Percentiles rank a stretch among this genome's conserved stretches.
phyloP scores from a whole-genome alignment of 2,797 vertebrate species.

The Lophius americanus region DNA sequence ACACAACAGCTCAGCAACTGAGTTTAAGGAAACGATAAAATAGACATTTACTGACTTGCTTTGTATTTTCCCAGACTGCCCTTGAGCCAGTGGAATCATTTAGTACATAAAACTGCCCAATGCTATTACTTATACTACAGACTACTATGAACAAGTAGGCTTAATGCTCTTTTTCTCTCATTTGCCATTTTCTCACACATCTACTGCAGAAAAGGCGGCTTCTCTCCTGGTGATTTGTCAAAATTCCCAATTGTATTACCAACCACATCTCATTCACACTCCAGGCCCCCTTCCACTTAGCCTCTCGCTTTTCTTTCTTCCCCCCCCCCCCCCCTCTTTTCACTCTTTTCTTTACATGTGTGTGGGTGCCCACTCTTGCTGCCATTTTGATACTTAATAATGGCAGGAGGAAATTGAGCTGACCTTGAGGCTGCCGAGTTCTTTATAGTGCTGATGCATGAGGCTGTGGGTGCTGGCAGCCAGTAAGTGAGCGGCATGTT shows the following conservation, averaged over 20 bases:
- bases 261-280: constrained; percentile 68
- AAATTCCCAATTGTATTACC: constrained; percentile 72
- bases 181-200: neutral
- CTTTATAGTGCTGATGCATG: constrained; percentile 85
- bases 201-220: constrained; percentile 54
- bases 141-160: constrained; percentile 51
- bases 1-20: constrained; percentile 62
- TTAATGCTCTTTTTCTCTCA: constrained; percentile 53
- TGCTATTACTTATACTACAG: constrained; percentile 55
- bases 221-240: constrained; percentile 73
- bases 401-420: constrained; percentile 83
- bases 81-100: constrained; percentile 58
- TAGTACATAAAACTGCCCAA: constrained; percentile 60
- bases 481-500: constrained; percentile 86
- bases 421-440: constrained; percentile 82
- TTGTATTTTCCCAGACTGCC: constrained; percentile 63
- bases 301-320: neutral
- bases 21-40: constrained; percentile 73
- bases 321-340: constrained; percentile 34
- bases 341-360: constrained; percentile 77
- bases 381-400: constrained; percentile 83
- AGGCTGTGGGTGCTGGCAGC: constrained; percentile 72
- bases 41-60: constrained; percentile 68
- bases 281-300: constrained; percentile 26
- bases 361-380: constrained; percentile 74